Percentiles rank a stretch among this genome's conserved stretches.
These are phyloP conservation scores for Oryzias celebensis DNA, from an alignment of 2,113 vertebrate species.

Conservation along the genomic window DNA sequence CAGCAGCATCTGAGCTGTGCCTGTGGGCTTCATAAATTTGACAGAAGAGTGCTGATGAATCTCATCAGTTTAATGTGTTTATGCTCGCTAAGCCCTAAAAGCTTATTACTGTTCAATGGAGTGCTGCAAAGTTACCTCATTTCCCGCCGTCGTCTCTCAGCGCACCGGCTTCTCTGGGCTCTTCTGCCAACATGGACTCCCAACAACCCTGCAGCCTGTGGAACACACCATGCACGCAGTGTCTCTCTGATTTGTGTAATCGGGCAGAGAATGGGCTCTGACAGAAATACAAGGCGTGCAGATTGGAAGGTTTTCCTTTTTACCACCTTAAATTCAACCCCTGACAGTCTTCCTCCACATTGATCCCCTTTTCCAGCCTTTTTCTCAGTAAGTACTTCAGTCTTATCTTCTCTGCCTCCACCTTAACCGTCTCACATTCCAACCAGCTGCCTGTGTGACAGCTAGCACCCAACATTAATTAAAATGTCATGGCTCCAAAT, in stretches of 20 bases:
- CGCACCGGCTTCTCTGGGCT: constrained; percentile 23
- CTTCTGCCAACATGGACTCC: constrained; percentile 40
- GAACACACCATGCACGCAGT: constrained; percentile 56
- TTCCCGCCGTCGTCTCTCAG: constrained; percentile 64
- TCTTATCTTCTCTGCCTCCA: constrained; percentile 65
- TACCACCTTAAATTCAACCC: constrained; percentile 60
- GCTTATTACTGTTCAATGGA: constrained; percentile 80
- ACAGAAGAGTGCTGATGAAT: constrained; percentile 80
- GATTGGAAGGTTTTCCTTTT: constrained; percentile 56
- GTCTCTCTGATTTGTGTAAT: constrained; percentile 66
- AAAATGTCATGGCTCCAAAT: constrained; percentile 77
- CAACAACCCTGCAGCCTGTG: constrained; percentile 60
- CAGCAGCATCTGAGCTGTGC: constrained; percentile 55
- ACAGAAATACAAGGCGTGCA: constrained; percentile 61
- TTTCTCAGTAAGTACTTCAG: constrained; percentile 68
- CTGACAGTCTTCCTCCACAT: constrained; percentile 65
- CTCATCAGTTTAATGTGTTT: constrained; percentile 81
- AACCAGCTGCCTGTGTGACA: constrained; percentile 69
- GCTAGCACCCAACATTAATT: constrained; percentile 76
- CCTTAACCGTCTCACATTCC: constrained; percentile 65
- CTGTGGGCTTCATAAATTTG: constrained; percentile 74
- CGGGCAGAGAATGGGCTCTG: constrained; percentile 58
- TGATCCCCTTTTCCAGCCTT: constrained; percentile 70
- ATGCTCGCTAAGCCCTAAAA: constrained; percentile 77
- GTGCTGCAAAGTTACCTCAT: constrained; percentile 77